Conservation (phyloP, 2,888 invertebrate genomes). For the Diarsia mendica region DNA sequence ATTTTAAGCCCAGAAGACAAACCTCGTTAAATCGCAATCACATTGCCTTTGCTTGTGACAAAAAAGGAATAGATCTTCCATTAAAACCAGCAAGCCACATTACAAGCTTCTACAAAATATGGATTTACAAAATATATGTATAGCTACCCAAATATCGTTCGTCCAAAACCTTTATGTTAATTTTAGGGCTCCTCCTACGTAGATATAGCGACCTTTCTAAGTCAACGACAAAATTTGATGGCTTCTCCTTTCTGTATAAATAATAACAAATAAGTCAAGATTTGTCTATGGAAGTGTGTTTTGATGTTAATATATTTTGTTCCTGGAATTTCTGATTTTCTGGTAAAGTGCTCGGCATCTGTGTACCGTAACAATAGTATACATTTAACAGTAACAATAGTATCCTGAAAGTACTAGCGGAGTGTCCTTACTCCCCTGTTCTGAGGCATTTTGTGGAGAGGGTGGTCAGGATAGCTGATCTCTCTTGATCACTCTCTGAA, state of each 20-base stretch:
- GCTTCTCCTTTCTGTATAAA: conserved; percentile 35
- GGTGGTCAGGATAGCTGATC: too few species aligned
- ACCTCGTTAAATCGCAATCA: not conserved
- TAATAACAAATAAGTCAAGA: conserved; percentile 44
- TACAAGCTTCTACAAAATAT: conserved; percentile 31
- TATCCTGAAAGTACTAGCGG: too few species aligned
- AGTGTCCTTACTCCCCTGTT: too few species aligned
- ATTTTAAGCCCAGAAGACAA: not conserved
- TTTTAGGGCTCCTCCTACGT: conserved; percentile 49
- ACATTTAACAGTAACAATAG: too few species aligned
- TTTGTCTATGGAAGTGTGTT: conserved; percentile 16
- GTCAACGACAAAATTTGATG: conserved; percentile 51
- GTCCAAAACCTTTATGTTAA: conserved; percentile 59
- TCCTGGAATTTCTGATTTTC: not conserved
- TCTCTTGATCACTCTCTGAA: too few species aligned
- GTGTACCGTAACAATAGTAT: too few species aligned
- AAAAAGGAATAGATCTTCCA: not conserved
- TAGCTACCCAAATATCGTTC: conserved; percentile 32
- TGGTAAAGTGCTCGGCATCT: too few species aligned
- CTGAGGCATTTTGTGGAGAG: too few species aligned
- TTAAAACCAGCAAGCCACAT: conserved; percentile 20
- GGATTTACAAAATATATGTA: conserved; percentile 37
- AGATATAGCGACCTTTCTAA: conserved; percentile 44
- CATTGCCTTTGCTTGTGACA: too few species aligned
- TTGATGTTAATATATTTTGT: conserved; percentile 11